Conservation (phyloP, 2,797 vertebrate species). For the Potorous gilbertii region DNA sequence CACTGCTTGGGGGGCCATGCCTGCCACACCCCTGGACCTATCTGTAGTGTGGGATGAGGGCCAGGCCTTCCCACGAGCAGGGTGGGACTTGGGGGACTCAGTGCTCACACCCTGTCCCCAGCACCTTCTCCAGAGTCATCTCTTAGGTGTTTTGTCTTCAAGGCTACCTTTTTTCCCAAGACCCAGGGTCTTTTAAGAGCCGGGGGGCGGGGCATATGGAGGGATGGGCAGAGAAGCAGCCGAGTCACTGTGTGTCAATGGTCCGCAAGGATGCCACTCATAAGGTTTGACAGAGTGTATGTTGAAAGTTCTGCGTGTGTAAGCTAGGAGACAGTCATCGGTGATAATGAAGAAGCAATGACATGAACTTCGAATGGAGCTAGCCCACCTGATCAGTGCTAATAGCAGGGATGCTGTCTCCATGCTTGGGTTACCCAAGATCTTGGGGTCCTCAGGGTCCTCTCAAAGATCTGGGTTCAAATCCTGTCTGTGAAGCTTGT, state of each 20-base stretch:
- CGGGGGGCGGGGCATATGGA: background rate
- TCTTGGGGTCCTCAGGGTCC: background rate
- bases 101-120: background rate
- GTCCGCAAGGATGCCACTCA: no score
- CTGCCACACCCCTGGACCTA: no score
- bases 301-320: no score
- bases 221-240: no score
- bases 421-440: background rate
- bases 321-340: background rate
- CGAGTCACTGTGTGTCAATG: no score
- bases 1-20: no score
- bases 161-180: background rate
- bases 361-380: no score
- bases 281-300: background rate
- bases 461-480: background rate
- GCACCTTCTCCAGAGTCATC: background rate
- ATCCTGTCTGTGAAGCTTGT: background rate
- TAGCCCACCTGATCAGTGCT: no score
- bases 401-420: background rate
- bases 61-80: background rate
- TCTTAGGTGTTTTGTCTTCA: background rate
- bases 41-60: background rate
- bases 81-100: fast-evolving
- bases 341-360: no score
- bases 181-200: no score